Evolutionary conservation across 2,113 vertebrate species (phyloP), one percentile per base, ranked within the genome.

Genomic region (Callionymus lyra): DNA sequence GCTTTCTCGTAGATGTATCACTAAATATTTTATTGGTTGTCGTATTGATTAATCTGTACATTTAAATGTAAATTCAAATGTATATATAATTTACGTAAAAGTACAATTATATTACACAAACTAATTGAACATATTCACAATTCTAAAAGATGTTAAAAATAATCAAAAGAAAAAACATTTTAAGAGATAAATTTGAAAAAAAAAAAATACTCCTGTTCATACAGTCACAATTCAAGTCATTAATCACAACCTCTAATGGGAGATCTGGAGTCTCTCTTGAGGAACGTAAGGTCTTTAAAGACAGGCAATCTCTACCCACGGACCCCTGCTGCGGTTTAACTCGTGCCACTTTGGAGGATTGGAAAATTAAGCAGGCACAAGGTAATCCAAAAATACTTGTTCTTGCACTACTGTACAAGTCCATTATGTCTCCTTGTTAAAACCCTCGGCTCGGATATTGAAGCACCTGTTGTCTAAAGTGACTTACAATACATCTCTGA

Each of bases 341-440:
- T 58, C 65, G 35, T 56, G 52, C 59, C 45, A 52, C 59, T 64
- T 53, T 42, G 19, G 47, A 14, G 46, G 34, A 72, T 64, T 75
- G 41, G 35, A 27, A 55, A 53, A 46, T 69, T 57, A 71, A 50
- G 43, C 17, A 55, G 47, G 50, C 15, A 58, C 57, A 36, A 43
- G 27, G 53, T 65, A 68, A 72, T 74, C 71, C 63, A 58, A 59
- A 65, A 67, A 59, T 63, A 44, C 50, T 64, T 38, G 48, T 65
- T 78, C 60, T 49, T 45, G 31, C 61, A 58, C 51, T 53, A 51
- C 64, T 38, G 44, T 56, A 64, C 62, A 68, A 71, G 64, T 64
- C 59, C 44, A 52, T 59, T 56, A 59, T 57, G 43, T 38, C 45
- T 65, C 44, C 56, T 67, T 8, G 8, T 27, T 27, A 27, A 27